phyloP scores from a whole-genome alignment of 2,888 invertebrate genomes.

The Rhopalosiphum nymphaeae region DNA sequence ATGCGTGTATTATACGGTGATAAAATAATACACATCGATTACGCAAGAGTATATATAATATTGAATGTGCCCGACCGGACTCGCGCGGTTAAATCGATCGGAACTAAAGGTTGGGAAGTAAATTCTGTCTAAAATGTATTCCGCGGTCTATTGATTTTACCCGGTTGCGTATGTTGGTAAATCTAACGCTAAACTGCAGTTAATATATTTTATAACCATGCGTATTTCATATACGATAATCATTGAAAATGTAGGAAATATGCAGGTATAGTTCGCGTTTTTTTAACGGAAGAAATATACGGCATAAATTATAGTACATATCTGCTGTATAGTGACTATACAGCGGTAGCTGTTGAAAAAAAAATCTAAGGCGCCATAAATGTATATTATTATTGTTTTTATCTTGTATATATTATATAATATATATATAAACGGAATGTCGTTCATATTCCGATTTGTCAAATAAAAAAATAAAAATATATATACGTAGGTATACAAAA shows the following conservation, averaged over 20 bases:
- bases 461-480: not conserved
- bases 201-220: not conserved
- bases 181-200: not conserved
- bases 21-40: not conserved
- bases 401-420: not conserved
- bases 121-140: not conserved
- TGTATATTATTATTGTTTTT: constrained; percentile 11
- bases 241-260: not conserved
- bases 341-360: not conserved
- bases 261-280: not conserved
- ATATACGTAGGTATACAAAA: not conserved
- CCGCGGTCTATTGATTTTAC: not conserved
- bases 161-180: not conserved
- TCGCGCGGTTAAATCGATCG: constrained; percentile 1
- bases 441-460: constrained; percentile 25
- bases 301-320: not conserved
- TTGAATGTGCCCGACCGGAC: not conserved
- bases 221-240: not conserved
- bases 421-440: not conserved
- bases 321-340: not conserved
- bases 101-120: constrained; percentile 13
- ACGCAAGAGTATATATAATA: not conserved
- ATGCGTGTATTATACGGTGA: not conserved
- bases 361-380: not conserved
- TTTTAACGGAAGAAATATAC: not conserved